Conservation (phyloP, 2,113 vertebrate species). For the Callipepla squamata region DNA sequence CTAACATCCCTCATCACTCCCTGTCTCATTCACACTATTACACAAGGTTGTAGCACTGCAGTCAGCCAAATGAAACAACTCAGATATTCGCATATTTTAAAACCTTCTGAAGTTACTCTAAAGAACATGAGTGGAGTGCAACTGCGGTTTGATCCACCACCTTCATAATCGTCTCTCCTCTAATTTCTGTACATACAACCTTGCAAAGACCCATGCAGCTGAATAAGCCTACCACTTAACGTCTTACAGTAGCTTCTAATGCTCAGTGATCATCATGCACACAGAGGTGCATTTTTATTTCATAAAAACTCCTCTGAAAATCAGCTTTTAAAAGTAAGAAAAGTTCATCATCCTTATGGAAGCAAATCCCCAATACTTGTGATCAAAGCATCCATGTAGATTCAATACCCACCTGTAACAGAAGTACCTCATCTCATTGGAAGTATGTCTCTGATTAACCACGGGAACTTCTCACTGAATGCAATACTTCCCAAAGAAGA, state of each 20-base stretch:
- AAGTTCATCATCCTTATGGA: not conserved
- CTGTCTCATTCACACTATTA: not conserved
- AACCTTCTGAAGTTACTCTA: not conserved
- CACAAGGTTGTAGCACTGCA: not conserved
- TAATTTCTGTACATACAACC: not conserved
- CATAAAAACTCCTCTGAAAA: not conserved
- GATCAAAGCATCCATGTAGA: not conserved
- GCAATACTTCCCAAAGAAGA: not conserved
- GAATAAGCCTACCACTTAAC: not conserved
- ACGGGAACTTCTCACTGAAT: not conserved
- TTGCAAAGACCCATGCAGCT: not conserved
- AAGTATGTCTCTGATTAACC: not conserved
- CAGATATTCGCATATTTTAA: not conserved
- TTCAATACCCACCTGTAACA: not conserved
- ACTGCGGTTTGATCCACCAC: not conserved
- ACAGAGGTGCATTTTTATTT: not conserved
- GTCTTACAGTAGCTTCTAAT: not conserved
- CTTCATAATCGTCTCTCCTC: not conserved
- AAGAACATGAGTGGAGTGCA: not conserved
- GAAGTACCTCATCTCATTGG: not conserved
- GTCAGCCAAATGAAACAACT: not conserved
- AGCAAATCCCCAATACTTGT: not conserved
- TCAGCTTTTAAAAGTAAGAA: not conserved
- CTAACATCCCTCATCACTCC: not conserved
- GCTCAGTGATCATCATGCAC: rapidly evolving